phyloP scores from a whole-genome alignment of 53 echinoderm and acorn worm genomes.

The Stichopus horrens region DNA sequence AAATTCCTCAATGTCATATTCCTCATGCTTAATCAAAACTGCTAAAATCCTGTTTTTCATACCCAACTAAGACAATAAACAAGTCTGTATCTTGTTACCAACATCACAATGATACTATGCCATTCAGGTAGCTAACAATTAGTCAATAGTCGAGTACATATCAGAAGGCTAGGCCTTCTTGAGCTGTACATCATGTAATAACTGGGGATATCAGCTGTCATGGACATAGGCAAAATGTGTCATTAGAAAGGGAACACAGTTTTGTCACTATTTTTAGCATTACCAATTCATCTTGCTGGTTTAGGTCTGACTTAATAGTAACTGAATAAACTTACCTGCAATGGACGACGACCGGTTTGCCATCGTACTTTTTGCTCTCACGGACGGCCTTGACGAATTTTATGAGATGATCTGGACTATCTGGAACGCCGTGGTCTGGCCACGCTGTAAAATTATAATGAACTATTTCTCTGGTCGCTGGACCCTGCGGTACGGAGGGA shows the following conservation, averaged over 20 bases:
- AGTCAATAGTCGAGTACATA: no score
- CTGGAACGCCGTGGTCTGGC: constrained; percentile 77
- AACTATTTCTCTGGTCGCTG: constrained; percentile 17
- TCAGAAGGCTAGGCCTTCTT: no score
- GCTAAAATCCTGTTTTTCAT: constrained; percentile 12
- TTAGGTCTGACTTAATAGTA: background rate
- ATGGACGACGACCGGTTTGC: constrained; percentile 52
- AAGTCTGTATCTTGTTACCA: background rate
- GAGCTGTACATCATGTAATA: no score
- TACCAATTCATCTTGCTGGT: background rate
- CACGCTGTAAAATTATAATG: constrained; percentile 63
- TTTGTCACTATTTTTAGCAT: no score
- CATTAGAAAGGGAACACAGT: no score
- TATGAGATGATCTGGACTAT: constrained; percentile 47
- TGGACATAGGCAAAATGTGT: no score
- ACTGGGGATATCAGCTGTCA: no score
- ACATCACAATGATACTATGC: background rate
- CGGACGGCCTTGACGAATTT: constrained; percentile 62
- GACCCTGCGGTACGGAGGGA: background rate
- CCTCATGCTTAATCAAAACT: constrained; percentile 61
- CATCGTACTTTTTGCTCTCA: constrained; percentile 5
- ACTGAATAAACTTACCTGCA: constrained; percentile 63
- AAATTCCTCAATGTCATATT: no score
- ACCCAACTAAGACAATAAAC: constrained; percentile 20
- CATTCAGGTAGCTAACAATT: background rate